Percentiles rank a stretch among this genome's conserved stretches.
phyloP scores from a whole-genome alignment of 2,113 vertebrate genomes.

The Climacteris rufus region DNA sequence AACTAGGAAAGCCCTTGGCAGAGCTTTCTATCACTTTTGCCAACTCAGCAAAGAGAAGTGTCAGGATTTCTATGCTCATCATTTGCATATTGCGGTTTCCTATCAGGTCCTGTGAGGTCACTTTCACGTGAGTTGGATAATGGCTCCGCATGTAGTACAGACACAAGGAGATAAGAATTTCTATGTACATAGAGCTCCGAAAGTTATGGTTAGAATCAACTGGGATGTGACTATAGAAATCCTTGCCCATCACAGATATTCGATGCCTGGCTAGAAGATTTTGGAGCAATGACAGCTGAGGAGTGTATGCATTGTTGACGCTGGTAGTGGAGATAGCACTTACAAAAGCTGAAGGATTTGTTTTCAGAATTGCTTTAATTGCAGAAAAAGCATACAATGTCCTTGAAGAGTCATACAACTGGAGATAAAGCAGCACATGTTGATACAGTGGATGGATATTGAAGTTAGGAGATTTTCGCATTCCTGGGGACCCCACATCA shows the following conservation, averaged over 20 bases:
- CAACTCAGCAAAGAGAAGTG: conserved; percentile 92
- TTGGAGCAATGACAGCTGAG: conserved; percentile 93
- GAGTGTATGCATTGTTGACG: conserved; percentile 94
- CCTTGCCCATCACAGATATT: conserved; percentile 97
- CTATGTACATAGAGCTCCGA: conserved; percentile 97
- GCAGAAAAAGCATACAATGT: conserved; percentile 93
- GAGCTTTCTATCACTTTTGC: conserved; percentile 92
- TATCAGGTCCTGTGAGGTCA: conserved; percentile 87
- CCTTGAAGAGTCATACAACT: conserved; percentile 93
- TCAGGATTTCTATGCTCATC: conserved; percentile 94
- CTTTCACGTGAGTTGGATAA: conserved; percentile 90
- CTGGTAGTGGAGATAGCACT: conserved; percentile 97
- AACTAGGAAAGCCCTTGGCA: conserved; percentile 95
- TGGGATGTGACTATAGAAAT: conserved; percentile 96
- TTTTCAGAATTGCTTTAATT: conserved; percentile 91
- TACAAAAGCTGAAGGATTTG: conserved; percentile 89
- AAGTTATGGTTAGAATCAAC: conserved; percentile 94
- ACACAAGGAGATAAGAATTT: conserved; percentile 95
- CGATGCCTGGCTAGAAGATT: conserved; percentile 94
- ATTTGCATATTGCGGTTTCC: conserved; percentile 98
- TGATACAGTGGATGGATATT: conserved; percentile 97
- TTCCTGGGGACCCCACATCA: conserved; percentile 88
- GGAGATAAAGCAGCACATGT: conserved; percentile 95
- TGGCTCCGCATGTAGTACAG: conserved; percentile 94
- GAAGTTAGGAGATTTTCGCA: conserved; percentile 80